phyloP scores from a whole-genome alignment of 1,140 invertebrate species.

The Trigoniulus corallinus region DNA sequence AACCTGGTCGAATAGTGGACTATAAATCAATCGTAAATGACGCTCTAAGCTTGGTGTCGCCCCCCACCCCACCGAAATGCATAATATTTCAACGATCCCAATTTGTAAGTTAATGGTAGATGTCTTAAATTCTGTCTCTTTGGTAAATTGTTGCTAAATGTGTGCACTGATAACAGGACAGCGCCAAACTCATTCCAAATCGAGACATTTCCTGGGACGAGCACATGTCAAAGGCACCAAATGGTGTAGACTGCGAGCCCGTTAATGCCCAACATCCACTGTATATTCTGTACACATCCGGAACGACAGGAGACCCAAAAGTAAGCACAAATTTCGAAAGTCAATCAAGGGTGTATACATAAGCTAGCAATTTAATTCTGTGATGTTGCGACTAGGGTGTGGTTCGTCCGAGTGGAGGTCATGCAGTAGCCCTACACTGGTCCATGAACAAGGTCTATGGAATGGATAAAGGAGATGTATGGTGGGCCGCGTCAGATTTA shows the following conservation, averaged over 20 bases:
- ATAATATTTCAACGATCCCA: slow-evolving; percentile 61
- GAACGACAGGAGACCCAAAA: slow-evolving; percentile 51
- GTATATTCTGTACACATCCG: slow-evolving; percentile 86
- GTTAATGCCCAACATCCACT: slow-evolving; percentile 74
- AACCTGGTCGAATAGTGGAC: slow-evolving; percentile 65
- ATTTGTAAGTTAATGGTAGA: slow-evolving; percentile 29
- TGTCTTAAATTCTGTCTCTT: neutral
- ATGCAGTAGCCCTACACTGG: slow-evolving; percentile 67
- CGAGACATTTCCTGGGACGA: slow-evolving; percentile 62
- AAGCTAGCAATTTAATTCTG: slow-evolving; percentile 23
- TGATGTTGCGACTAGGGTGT: slow-evolving; percentile 38
- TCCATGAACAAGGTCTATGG: slow-evolving; percentile 68
- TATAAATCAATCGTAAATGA: slow-evolving; percentile 80
- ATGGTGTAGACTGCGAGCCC: slow-evolving; percentile 59
- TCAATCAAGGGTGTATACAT: no score
- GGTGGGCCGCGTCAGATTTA: slow-evolving; percentile 68
- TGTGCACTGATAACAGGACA: slow-evolving; percentile 14
- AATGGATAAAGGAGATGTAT: slow-evolving; percentile 58
- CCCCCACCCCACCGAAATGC: slow-evolving; percentile 47
- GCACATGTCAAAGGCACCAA: slow-evolving; percentile 34
- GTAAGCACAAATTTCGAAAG: slow-evolving; percentile 9
- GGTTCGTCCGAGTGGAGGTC: slow-evolving; percentile 65
- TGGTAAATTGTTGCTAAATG: neutral
- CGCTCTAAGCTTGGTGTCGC: slow-evolving; percentile 46
- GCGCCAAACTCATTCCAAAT: slow-evolving; percentile 36